phyloP scores from a whole-genome alignment of 2,888 invertebrate species.

The Ypsolopha scabrella region DNA sequence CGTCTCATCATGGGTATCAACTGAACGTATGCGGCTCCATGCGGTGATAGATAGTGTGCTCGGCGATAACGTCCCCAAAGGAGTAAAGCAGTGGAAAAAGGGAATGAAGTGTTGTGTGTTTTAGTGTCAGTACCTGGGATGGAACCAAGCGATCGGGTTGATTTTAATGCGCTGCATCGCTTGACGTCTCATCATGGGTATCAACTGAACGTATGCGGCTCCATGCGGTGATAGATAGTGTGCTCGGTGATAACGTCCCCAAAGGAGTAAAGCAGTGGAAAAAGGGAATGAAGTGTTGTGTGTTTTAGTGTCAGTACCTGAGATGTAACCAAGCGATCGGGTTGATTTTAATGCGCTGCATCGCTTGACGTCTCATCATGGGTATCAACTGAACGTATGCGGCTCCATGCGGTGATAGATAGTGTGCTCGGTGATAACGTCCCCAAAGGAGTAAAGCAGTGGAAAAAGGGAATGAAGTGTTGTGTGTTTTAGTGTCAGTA shows the following conservation, averaged over 20 bases:
- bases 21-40: constrained; percentile 1
- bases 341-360: constrained; percentile 40
- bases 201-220: constrained; percentile 6
- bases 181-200: constrained; percentile 13
- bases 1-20: constrained; percentile 14
- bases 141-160: no score
- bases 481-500: no score
- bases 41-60: constrained; percentile 13
- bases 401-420: constrained; percentile 11
- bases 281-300: no score
- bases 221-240: constrained; percentile 11
- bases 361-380: constrained; percentile 12
- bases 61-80: not conserved
- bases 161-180: constrained; percentile 35
- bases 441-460: not conserved
- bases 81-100: not conserved
- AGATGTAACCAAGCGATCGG: no score
- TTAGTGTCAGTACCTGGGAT: no score
- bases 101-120: no score
- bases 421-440: constrained; percentile 7
- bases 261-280: not conserved
- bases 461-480: not conserved
- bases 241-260: constrained; percentile 4
- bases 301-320: no score
- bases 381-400: constrained; percentile 9